Evolutionary conservation across 2,797 vertebrate genomes (phyloP).

Genomic region (Semotilus atromaculatus): DNA sequence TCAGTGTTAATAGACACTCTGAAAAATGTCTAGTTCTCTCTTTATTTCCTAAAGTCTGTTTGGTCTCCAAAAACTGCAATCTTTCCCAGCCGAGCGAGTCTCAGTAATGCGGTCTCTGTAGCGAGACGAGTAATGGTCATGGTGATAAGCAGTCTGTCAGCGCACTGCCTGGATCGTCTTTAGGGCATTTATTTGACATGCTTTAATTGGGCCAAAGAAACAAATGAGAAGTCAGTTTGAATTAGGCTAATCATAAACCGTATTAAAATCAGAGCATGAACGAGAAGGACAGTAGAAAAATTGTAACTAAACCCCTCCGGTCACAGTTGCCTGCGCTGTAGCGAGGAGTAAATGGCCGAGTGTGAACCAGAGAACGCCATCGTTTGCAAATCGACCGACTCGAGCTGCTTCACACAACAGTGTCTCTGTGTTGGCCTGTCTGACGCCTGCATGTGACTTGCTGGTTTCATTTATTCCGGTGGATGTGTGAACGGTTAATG

Average conservation of each 20-base stretch:
- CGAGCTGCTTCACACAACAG: conserved; percentile 10
- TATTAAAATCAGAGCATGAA: conserved; percentile 14
- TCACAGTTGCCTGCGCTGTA: conserved; percentile 12
- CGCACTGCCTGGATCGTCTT: conserved; percentile 47
- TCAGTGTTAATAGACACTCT: not conserved
- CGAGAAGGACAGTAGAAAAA: not conserved
- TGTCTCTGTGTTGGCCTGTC: conserved; percentile 11
- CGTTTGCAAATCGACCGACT: not conserved
- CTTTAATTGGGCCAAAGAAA: conserved; percentile 70
- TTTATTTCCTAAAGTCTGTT: not conserved
- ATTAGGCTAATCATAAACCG: conserved; percentile 66
- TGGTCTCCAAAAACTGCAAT: not conserved
- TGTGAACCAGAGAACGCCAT: conserved; percentile 12
- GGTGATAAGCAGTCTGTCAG: conserved; percentile 27
- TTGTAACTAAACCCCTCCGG: not conserved
- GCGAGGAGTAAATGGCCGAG: conserved; percentile 14
- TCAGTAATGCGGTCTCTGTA: not conserved
- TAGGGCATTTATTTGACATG: conserved; percentile 58
- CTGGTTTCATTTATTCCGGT: conserved; percentile 1
- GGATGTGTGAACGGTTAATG: conserved; percentile 12
- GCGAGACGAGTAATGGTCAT: not conserved
- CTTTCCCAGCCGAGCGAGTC: not conserved
- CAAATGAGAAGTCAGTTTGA: conserved; percentile 60
- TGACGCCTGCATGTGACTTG: conserved; percentile 9
- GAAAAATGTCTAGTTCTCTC: not conserved